phyloP scores from a whole-genome alignment of 92 coral and sea anemone genomes.

The Palythoa grandiflora region DNA sequence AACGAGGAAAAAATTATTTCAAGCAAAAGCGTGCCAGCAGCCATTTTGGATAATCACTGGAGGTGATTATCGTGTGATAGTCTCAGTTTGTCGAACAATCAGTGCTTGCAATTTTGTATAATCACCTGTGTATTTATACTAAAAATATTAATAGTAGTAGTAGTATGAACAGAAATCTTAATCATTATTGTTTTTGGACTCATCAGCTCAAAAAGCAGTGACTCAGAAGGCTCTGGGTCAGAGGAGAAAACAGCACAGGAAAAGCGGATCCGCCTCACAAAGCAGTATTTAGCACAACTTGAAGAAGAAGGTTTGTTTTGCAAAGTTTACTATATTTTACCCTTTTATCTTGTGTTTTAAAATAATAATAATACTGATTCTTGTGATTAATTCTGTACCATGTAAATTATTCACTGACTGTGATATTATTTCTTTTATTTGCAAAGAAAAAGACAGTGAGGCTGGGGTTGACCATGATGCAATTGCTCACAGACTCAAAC shows the following conservation, averaged over 20 bases:
- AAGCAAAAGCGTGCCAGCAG: too few relatives aligned
- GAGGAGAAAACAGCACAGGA: slow-evolving; percentile 95
- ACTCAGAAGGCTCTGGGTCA: slow-evolving; percentile 51
- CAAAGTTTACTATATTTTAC: too few relatives aligned
- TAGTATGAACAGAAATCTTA: too few relatives aligned
- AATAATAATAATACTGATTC: not conserved
- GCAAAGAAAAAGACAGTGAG: slow-evolving; percentile 59
- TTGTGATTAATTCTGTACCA: too few relatives aligned
- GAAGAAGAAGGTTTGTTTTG: slow-evolving; percentile 82
- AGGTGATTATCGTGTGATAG: too few relatives aligned
- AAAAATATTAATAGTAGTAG: too few relatives aligned
- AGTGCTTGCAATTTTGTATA: too few relatives aligned
- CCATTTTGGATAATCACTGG: too few relatives aligned
- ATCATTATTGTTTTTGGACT: not conserved
- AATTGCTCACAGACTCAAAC: slow-evolving; percentile 93
- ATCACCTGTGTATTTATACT: too few relatives aligned
- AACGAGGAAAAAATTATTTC: too few relatives aligned
- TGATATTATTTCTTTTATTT: not conserved
- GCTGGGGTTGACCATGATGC: slow-evolving; percentile 91
- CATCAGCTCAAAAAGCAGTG: slow-evolving; percentile 65
- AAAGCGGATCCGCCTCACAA: slow-evolving; percentile 92
- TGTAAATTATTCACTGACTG: not conserved
- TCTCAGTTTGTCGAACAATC: too few relatives aligned
- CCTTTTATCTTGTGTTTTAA: not conserved
- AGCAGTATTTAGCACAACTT: slow-evolving; percentile 91